phyloP scores from a whole-genome alignment of 2,113 vertebrate species.

The Monopterus albus region DNA sequence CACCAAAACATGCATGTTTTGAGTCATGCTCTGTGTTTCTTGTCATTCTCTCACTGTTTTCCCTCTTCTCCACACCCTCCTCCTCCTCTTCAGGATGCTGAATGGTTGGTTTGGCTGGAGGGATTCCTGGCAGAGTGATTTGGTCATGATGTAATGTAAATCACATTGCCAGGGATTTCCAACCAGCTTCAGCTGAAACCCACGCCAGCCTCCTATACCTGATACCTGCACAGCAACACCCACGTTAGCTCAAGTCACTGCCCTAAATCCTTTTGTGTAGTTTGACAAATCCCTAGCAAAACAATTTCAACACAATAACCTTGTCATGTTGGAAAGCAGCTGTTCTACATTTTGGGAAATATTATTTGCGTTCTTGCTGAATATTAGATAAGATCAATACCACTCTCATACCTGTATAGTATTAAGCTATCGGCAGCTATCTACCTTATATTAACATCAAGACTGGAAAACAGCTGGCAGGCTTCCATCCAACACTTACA shows the following conservation, averaged over 20 bases:
- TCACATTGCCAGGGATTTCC: constrained; percentile 94
- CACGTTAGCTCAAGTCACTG: background rate
- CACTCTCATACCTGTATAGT: background rate
- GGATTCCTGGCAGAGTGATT: constrained; percentile 93
- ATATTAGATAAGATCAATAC: background rate
- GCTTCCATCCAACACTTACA: too few relatives aligned
- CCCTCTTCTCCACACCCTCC: too few relatives aligned
- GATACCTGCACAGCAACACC: background rate
- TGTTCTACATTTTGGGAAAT: background rate
- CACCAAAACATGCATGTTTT: constrained; percentile 6
- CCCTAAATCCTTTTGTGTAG: constrained; percentile 3
- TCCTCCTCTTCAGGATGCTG: constrained; percentile 24
- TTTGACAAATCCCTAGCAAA: background rate
- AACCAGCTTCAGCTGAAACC: constrained; percentile 79
- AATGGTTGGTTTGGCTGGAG: constrained; percentile 79
- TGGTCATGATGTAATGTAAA: constrained; percentile 85
- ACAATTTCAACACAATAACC: background rate
- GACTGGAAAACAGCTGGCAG: background rate
- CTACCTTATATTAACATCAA: background rate
- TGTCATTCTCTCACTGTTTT: background rate
- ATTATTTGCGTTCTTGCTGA: background rate
- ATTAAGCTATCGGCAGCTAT: background rate
- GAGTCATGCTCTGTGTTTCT: background rate
- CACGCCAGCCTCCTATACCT: constrained; percentile 1
- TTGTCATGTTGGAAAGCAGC: background rate